phyloP scores from a whole-genome alignment of 2,797 vertebrate genomes.

The Cebuella pygmaea region DNA sequence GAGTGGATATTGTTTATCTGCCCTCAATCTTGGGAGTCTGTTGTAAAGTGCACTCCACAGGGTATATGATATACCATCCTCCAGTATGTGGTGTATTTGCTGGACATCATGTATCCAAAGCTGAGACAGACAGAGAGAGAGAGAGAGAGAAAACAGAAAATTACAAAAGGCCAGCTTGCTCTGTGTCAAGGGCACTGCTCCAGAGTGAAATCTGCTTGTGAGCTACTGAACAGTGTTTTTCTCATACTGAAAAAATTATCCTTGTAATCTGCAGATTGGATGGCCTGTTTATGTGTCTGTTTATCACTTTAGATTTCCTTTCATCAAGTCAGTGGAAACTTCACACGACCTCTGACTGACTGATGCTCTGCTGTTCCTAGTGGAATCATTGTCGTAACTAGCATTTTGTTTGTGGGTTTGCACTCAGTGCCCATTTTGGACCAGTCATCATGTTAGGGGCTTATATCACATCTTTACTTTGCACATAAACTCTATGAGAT shows the following conservation, averaged over 20 bases:
- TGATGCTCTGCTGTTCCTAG: background rate
- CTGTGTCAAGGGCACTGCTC: conserved; percentile 36
- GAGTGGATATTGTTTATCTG: background rate
- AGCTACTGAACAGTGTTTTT: conserved; percentile 42
- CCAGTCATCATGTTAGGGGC: background rate
- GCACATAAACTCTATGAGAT: background rate
- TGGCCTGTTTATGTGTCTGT: background rate
- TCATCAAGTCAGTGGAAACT: background rate
- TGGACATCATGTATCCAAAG: conserved; percentile 20
- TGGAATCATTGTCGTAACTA: background rate
- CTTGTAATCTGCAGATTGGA: conserved; percentile 30
- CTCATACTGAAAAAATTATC: conserved; percentile 42
- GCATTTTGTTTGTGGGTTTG: background rate
- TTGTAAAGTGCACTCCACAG: background rate
- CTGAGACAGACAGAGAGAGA: background rate
- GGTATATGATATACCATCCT: background rate
- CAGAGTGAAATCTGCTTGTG: conserved; percentile 41
- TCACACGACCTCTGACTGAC: background rate
- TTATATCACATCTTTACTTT: conserved; percentile 6
- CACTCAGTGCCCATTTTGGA: background rate
- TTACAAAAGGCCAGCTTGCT: conserved; percentile 4
- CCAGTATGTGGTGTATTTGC: background rate
- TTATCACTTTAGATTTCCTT: conserved; percentile 37
- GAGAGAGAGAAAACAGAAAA: background rate
- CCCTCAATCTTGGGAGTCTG: conserved; percentile 7